Evolutionary conservation across 1,140 invertebrate genomes (phyloP), one percentile per base, ranked within the genome.

Genomic region (Magallana ariakensis): DNA sequence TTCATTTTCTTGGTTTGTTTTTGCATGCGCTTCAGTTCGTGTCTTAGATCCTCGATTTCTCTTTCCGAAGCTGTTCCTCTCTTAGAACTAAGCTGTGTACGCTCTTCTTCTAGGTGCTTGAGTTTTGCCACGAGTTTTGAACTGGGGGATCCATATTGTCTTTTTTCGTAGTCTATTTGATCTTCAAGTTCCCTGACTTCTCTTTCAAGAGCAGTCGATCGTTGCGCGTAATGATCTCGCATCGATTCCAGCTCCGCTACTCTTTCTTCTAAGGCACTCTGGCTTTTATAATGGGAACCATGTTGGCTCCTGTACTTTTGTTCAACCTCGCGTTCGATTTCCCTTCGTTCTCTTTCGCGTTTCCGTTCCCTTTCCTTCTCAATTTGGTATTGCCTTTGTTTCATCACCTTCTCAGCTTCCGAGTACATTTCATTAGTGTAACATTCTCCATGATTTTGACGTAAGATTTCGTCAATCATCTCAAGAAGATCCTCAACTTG

Each of bases 261-360:
- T 6, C 80, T 15, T 10, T 55, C 6, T 53, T 82, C 80, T 54
- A 56, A 10, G 19, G 46, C 80, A n/a, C 19, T 56, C n/a, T 55
- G 46, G 80, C 54, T 56, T n/a, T 55, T 53, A 16, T 13, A n/a
- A 16, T 82, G 80, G 55, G 15, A 19, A 22, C 7, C 54, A 13
- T 16, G 0, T n/a, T 15, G 46, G 16, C 46, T 1, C 54, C 33
- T 82, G 55, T 82, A 82, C 19, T 82, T 82, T 16, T 82, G 15
- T 53, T 82, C 16, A 11, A 82, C 26, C 26, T 80, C 60, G 56
- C 54, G 15, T 82, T 87, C 82, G 46, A 83, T 85, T 13, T 75
- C 54, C 70, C 60, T 54, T 53, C 83, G 70, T 55, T 85, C 87
- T 80, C 83, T 46, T 83, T 85, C 62, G 26, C 46, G 56, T 66